Base-by-base conservation (phyloP, 2,113 vertebrate species). In the Lagopus muta region DNA sequence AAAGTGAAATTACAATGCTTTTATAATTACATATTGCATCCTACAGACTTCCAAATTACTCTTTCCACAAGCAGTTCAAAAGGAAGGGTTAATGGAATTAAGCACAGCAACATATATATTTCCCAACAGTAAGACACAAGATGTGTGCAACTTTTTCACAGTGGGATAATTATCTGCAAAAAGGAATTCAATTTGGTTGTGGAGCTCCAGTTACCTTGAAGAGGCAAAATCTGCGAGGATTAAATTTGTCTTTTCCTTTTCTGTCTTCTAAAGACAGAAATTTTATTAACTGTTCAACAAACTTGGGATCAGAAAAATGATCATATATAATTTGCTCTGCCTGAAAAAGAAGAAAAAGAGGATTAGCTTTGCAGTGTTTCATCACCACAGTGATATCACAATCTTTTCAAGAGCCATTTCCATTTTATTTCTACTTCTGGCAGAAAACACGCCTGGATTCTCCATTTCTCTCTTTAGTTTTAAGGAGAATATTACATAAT, bases 191-290 rank as follows among this genome's bases (percentile, higher is more conserved):
- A 58, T 52, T 48, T 62, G 77, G 27, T 75, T 81, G 47, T 1
- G 94, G 38, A 90, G 94, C 57, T 93, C 24, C 4, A 82, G 47
- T 97, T 97, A 99, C 99, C 99, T 99, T 99, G 97, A 99, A 99
- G 95, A 99, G 98, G 94, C 99, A 99, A 98, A 99, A 99, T 89
- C 99, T 98, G 84, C 99, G 98, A 78, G 99, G 98, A 97, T 99
- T 99, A 95, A 99, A 99, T 96, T 99, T 99, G 98, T 99, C 99
- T 96, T 99, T 99, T 92, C 99, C 99, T 95, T 99, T 99, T 89
- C 99, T 98, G 94, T 99, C 99, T 98, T 99, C 99, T 90, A 99
- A 98, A 88, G 99, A 99, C 83, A 99, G 98, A 97, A 99, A 99
- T 93, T 98, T 99, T 52, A 99, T 98, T 94, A 99, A 98, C 97